Evolutionary conservation across 2,888 invertebrate genomes (phyloP), one percentile per base, ranked within the genome.

Genomic region (Andrena dorsata): DNA sequence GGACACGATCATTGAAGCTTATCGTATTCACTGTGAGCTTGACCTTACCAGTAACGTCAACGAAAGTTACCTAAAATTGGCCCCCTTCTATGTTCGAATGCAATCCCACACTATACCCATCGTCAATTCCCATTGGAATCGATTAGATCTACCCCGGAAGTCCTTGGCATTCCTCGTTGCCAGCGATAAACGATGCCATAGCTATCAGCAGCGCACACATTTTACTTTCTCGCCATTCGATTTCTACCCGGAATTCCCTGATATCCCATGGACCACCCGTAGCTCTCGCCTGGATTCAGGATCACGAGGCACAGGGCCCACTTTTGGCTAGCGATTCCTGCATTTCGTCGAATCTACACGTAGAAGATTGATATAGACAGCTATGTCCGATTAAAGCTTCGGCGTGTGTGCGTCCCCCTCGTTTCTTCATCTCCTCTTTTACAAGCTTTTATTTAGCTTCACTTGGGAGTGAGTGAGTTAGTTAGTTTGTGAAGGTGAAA

Each of bases 381-480:
- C 73, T 84, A 79, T 63, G 72, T 82, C 82, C 81, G 88, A 90
- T 90, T 90, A 89, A 91, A 89, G 84, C 89, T 85, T 84, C 84
- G 83, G 84, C 85, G 86, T 84, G 86, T 89, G 49, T 30, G 76
- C 88, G 82, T 84, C 78, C 74, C 77, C 73, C 68, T 65, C 58
- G 53, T 23, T 47, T 35, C 70, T 26, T 4, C 26, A 30, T 71
- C 20, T 79, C 79, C 61, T 64, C 76, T 47, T 65, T 58, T 76
- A 51, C 76, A 8, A 10, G 20, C 63, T 71, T 73, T 35, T 35
- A 71, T 53, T 65, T 56, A 51, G 49, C 23, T 23, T 41, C 23
- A 8, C 13, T 63, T 13, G 10, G 20, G 10, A 7, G 6, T 5
- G 23, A 8, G 23, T 8, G 0, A 23, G 53, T 53, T 53, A 30